Evolutionary conservation across 1,140 invertebrate genomes (phyloP).

Genomic region (Cardiocondyla obscurior): DNA sequence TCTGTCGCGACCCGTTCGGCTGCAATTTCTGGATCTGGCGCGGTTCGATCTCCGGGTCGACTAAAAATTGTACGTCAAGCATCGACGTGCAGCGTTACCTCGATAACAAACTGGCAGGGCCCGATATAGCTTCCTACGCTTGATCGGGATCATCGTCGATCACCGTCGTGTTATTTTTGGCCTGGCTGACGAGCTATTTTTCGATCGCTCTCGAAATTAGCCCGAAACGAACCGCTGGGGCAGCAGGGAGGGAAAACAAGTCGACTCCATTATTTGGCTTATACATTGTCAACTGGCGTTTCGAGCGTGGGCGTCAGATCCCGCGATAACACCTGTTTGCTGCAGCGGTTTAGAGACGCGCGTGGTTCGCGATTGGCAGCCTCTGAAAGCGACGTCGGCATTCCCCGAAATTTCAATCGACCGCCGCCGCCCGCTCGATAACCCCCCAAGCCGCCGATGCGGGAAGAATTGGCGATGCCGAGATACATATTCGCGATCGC

Average conservation of each 20-base stretch:
- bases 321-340: constrained; percentile 26
- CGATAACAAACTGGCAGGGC: background rate
- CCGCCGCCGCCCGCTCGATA: background rate
- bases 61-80: background rate
- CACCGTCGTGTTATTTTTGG: constrained; percentile 29
- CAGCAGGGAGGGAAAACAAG: background rate
- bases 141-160: constrained; percentile 1
- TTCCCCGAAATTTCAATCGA: constrained; percentile 27
- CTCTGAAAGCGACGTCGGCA: background rate
- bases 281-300: background rate
- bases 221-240: background rate
- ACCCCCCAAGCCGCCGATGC: constrained; percentile 12
- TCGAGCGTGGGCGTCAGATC: background rate
- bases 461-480: constrained; percentile 1
- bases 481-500: constrained; percentile 21
- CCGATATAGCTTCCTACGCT: background rate
- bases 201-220: background rate
- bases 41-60: background rate
- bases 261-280: background rate
- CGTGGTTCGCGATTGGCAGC: background rate
- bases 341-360: background rate
- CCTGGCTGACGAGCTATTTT: constrained; percentile 14
- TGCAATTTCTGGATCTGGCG: background rate
- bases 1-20: background rate
- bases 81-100: background rate